Conservation (phyloP, 2,888 invertebrate genomes). For the Microctonus hyperodae region DNA sequence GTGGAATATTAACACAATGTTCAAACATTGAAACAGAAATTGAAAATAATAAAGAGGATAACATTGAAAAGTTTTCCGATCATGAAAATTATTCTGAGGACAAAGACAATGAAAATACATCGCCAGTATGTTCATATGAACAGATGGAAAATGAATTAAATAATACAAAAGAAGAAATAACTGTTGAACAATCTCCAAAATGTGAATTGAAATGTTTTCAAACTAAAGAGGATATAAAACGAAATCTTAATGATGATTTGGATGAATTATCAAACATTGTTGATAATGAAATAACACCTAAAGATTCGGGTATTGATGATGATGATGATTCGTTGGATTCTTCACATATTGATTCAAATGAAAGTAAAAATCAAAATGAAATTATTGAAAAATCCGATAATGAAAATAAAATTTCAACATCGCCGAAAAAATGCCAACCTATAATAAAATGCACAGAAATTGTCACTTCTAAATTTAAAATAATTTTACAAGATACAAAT, state of each 20-base stretch:
- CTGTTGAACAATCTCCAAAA: not conserved
- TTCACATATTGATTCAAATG: not conserved
- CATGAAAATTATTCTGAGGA: no score
- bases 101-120: not conserved
- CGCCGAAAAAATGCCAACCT: constrained; percentile 28
- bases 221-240: not conserved
- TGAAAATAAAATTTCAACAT: not conserved
- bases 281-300: constrained; percentile 16
- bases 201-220: not conserved
- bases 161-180: not conserved
- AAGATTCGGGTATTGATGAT: constrained; percentile 43
- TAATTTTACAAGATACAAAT: constrained; percentile 31
- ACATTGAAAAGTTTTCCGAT: not conserved
- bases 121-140: not conserved
- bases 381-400: not conserved
- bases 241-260: not conserved
- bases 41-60: not conserved
- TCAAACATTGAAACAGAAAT: not conserved
- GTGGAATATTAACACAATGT: not conserved
- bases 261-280: not conserved
- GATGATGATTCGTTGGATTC: constrained; percentile 39
- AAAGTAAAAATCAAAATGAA: not conserved
- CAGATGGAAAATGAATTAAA: not conserved
- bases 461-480: constrained; percentile 41
- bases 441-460: constrained; percentile 42